Base-by-base conservation (phyloP, 2,888 invertebrate genomes). In the Ceraclea dissimilis region DNA sequence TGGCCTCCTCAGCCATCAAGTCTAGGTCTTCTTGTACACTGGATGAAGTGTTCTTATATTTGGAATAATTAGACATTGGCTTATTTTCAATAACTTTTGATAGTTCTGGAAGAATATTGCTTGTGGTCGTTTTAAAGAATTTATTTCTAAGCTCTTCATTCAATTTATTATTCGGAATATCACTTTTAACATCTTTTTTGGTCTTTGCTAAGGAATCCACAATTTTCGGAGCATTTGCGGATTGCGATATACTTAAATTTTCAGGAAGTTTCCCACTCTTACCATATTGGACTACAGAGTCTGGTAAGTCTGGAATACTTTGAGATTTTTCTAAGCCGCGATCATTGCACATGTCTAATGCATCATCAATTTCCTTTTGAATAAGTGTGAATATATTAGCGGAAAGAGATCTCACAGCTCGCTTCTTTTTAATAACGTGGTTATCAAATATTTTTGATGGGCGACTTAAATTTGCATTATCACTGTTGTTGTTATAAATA, bases 361-460 rank as follows among this genome's bases (percentile, higher is more conserved):
- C 82, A 57, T 82, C 82, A 39, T 76, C 76, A 8, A 82, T 74
- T 71, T 84, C 82, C 64, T 82, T 81, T 66, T 85, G 84, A 58
- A 90, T 85, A 66, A 90, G 77, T 60, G 85, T 85, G 58, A 88
- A 88, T 60, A 92, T 85, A 69, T 92, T 92, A 0, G 90, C 92
- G 0, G 92, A 92, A 50, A 90, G 74, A 2, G 91, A 91, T 60
- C 91, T 78, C 0, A 88, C 86, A 1, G 91, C 90, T 57, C 90
- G 80, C 67, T 88, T 88, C 70, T 89, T 91, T 68, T 83, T 85
- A 49, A 82, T 66, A 44, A 74, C 79, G 39, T 61, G 61, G 49
- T 61, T 61, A 47, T 61, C 61, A 49, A 61, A 61, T 54, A 61
- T 53, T 19, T 59, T 54, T 5, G 61, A 61, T 17, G 61, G 56